Base-by-base conservation (phyloP, 1,140 invertebrate genomes). In the Drosophila pachea region DNA sequence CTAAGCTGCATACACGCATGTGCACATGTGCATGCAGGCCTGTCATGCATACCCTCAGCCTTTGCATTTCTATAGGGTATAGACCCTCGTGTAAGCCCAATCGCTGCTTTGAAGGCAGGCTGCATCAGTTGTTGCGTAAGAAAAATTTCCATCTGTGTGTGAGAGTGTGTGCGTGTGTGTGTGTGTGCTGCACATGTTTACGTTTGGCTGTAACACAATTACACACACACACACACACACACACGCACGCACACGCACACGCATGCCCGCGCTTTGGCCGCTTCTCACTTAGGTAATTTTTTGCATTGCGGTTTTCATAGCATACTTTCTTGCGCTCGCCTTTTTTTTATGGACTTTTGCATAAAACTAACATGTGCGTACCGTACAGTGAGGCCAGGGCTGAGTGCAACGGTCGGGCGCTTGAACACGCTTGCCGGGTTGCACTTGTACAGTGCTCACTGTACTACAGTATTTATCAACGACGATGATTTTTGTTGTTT, bases 241-340 rank as follows among this genome's bases (percentile, higher is more conserved):
- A 8, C 50, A 40, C n/a, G 7, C 12, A 11, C 31, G 36, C 49
- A 8, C 32, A 43, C 33, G 32, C 54, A 16, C 38, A 47, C 43
- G 35, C 11, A 48, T 3, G n/a, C 38, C 73, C 62, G 66, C 65
- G 64, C 33, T 58, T 59, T 47, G 68, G 64, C 78, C 79, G 73
- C 22, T 76, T 76, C 81, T 81, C 77, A 81, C 69, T 76, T 81
- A 81, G 59, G 66, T 62, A 76, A 73, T 62, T 48, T 54, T 58
- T 55, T 48, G 62, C 59, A 71, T 68, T 76, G 73, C 73, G 68
- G 54, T 81, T 81, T 81, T 63, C 70, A 81, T 81, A 73, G 58
- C 65, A 67, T 67, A 69, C 77, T 64, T 69, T 76, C 29, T 42
- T 47, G 63, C 54, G 50, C 68, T 40, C 22, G n/a, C n/a, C 22